Base-by-base conservation (phyloP, 2,113 vertebrate species). In the Cacatua alba region DNA sequence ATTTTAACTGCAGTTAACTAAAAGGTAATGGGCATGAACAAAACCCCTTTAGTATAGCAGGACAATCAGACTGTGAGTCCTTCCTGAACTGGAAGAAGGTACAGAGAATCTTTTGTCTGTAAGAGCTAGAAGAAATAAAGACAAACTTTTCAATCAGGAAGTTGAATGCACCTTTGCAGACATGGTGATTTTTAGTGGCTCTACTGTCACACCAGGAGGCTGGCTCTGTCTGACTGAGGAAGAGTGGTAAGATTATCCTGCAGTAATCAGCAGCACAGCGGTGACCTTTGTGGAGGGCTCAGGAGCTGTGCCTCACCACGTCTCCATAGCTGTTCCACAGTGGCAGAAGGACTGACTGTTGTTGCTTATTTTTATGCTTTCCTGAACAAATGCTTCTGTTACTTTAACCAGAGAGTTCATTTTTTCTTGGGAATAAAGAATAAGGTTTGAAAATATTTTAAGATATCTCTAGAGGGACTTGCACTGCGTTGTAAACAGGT, bases 291-390 rank as follows among this genome's bases (percentile, higher is more conserved):
- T 11, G 51, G 23, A 33, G 25, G 84, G 18, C 65, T 68, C 0
- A 0, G 53, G 35, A 90, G 53, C 29, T 67, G 46, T 33, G 13
- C 20, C 33, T 69, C 26, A 18, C 16, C 4, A 4, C 2, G 5
- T 55, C 46, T 60, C 13, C 2, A 1, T 18, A 86, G 23, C 51
- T 91, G 60, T 69, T 11, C 28, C 0, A 0, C 33, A 19, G 15
- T 72, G 31, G 33, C 57, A 88, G 53, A 64, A 74, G 17, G 17
- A 64, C 51, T 70, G 35, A 3, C 9, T n/a, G n/a, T 37, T 46
- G 10, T 46, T 90, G 39, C 29, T 57, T 51, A 29, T 35, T 83
- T 63, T 75, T 57, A 9, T 33, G 29, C 29, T 64, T 72, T 35
- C 9, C 26, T 65, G 59, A 69, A 18, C 52, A 24, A 7, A 33